phyloP scores from a whole-genome alignment of 2,113 vertebrate genomes.

The Menidia beryllina region DNA sequence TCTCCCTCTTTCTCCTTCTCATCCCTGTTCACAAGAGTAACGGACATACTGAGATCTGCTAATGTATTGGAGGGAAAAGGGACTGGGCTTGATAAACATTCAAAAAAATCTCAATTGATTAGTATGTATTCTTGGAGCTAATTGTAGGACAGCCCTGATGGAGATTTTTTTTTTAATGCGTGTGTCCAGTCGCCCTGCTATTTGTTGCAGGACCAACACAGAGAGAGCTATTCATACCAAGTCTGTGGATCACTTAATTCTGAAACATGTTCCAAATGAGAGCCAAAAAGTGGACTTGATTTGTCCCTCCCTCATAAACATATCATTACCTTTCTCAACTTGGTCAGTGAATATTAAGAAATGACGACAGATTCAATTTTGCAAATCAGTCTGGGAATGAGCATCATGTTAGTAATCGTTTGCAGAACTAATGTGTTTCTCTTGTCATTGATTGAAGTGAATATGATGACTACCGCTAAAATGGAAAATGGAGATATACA shows the following conservation, averaged over 20 bases:
- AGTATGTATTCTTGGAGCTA: conserved; percentile 78
- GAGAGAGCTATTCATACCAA: conserved; percentile 52
- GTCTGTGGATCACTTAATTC: conserved; percentile 55
- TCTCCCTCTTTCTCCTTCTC: conserved; percentile 79
- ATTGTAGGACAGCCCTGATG: conserved; percentile 73
- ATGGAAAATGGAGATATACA: not conserved
- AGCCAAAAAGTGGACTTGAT: conserved; percentile 53
- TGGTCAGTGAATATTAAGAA: conserved; percentile 16
- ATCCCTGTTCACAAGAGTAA: conserved; percentile 83
- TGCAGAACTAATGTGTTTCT: conserved; percentile 22
- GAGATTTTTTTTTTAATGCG: too few species aligned
- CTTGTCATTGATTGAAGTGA: conserved; percentile 11
- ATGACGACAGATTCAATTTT: not conserved
- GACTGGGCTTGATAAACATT: conserved; percentile 73
- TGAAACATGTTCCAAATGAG: conserved; percentile 55
- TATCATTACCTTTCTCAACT: conserved; percentile 17
- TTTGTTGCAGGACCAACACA: conserved; percentile 79
- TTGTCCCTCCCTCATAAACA: conserved; percentile 38
- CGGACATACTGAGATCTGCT: conserved; percentile 80
- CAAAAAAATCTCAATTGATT: conserved; percentile 72
- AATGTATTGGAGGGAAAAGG: conserved; percentile 71
- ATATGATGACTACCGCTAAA: conserved; percentile 2
- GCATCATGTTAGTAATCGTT: conserved; percentile 16
- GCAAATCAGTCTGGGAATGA: conserved; percentile 13
- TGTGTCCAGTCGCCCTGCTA: conserved; percentile 76